Conservation (phyloP, 1,140 invertebrate species). For the Microvelia longipes region DNA sequence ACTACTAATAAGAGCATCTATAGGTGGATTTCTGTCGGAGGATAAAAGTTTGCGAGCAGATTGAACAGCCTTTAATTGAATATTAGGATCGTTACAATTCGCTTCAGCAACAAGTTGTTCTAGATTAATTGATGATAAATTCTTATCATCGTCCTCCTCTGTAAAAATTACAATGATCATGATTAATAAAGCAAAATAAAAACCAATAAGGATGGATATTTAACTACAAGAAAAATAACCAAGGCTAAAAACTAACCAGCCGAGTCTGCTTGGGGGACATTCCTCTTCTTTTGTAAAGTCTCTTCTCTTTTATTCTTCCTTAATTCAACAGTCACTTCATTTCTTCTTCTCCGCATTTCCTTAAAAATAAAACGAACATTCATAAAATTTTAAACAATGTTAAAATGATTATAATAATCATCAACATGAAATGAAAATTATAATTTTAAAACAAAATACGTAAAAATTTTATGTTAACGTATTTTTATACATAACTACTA, state of each 20-base stretch:
- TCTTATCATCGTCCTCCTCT: slow-evolving; percentile 58
- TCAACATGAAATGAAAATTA: no score
- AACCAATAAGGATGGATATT: no score
- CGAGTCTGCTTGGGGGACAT: slow-evolving; percentile 69
- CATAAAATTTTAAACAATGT: slow-evolving; percentile 8
- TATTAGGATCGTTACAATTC: slow-evolving; percentile 46
- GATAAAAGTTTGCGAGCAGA: slow-evolving; percentile 86
- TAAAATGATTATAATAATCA: no score
- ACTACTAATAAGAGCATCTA: slow-evolving; percentile 84
- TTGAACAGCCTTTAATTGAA: slow-evolving; percentile 68
- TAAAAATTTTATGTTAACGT: no score
- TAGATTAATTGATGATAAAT: slow-evolving; percentile 46
- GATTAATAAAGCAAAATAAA: no score
- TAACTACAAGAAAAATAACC: no score
- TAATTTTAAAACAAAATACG: no score
- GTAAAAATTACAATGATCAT: slow-evolving; percentile 6
- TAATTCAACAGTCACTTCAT: slow-evolving; percentile 88
- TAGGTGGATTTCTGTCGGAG: slow-evolving; percentile 96
- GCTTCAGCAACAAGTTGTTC: slow-evolving; percentile 55
- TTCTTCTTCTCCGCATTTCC: slow-evolving; percentile 90
- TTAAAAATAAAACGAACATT: slow-evolving; percentile 33
- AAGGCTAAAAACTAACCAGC: slow-evolving; percentile 44
- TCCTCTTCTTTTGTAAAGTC: slow-evolving; percentile 84
- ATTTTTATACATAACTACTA: no score
- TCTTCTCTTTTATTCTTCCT: slow-evolving; percentile 95